Evolutionary conservation across 2,888 invertebrate genomes (phyloP).

Genomic region (Deilephila porcellus): DNA sequence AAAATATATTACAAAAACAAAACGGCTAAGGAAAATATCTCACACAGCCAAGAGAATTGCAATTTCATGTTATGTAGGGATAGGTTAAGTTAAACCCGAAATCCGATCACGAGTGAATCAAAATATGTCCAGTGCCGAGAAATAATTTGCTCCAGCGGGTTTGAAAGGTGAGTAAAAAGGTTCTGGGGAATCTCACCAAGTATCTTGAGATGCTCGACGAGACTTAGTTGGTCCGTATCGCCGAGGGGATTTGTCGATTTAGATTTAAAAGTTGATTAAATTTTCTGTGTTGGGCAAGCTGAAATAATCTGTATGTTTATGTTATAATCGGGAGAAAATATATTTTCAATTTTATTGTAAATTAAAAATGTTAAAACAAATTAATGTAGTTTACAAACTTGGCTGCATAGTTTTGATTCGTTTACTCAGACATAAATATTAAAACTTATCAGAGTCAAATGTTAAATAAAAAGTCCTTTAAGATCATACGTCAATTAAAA

Average conservation of each 20-base stretch:
- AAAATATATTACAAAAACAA: not conserved
- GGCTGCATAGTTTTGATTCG: not conserved
- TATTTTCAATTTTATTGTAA: not conserved
- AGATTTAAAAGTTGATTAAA: slow-evolving; percentile 9
- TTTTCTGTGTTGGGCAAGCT: not conserved
- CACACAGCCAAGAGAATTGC: no score
- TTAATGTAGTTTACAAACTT: not conserved
- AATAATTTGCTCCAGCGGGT: slow-evolving; percentile 7
- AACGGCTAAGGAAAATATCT: not conserved
- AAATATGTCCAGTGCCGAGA: not conserved
- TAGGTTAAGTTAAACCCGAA: slow-evolving; percentile 1
- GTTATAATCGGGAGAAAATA: not conserved
- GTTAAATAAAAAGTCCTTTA: no score
- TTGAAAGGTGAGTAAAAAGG: not conserved
- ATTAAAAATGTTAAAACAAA: not conserved
- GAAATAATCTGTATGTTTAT: not conserved
- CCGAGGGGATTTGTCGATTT: not conserved
- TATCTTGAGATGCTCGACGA: not conserved
- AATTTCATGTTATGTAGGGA: no score
- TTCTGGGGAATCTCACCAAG: slow-evolving; percentile 10
- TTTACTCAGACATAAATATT: no score
- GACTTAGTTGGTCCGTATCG: not conserved
- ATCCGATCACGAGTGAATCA: not conserved
- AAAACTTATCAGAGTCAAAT: not conserved
- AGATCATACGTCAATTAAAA: no score